Percentiles rank a stretch among this genome's conserved stretches.
Conservation (phyloP, 2,113 vertebrate genomes). For the Asarcornis scutulata region DNA sequence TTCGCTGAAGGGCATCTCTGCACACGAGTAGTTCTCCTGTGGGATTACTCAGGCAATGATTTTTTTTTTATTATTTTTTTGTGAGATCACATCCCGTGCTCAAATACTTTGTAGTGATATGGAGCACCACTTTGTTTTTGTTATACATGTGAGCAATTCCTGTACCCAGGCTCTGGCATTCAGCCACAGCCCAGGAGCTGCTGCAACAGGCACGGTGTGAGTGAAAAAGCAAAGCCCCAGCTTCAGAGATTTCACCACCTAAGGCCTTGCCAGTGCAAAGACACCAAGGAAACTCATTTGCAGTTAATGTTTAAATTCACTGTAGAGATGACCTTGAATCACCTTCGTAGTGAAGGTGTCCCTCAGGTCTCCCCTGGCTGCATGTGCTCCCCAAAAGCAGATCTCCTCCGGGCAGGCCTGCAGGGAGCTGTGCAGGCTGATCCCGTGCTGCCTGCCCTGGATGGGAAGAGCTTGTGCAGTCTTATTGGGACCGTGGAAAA, state of each 20-base stretch:
- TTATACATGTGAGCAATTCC: rapidly evolving
- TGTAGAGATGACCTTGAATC: not conserved
- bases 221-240: not conserved
- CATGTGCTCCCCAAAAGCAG: not conserved
- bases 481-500: not conserved
- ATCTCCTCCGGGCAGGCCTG: not conserved
- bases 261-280: not conserved
- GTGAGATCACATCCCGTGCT: rapidly evolving
- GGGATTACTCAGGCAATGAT: not conserved
- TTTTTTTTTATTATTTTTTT: not conserved
- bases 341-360: too few relatives aligned
- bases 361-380: too few relatives aligned
- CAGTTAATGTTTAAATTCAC: not conserved
- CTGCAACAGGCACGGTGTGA: not conserved
- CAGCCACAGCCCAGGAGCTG: not conserved
- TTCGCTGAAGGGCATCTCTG: not conserved
- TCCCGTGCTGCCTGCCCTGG: not conserved
- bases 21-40: not conserved
- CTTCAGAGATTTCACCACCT: not conserved
- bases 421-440: not conserved
- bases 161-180: not conserved
- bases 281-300: not conserved
- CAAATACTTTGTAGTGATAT: not conserved
- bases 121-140: not conserved
- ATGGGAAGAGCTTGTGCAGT: rapidly evolving